A percentile compares a stretch with the other conserved stretches of the same genome.
Conservation (phyloP, 1,140 invertebrate genomes). For the Hypsibius dujardini region DNA sequence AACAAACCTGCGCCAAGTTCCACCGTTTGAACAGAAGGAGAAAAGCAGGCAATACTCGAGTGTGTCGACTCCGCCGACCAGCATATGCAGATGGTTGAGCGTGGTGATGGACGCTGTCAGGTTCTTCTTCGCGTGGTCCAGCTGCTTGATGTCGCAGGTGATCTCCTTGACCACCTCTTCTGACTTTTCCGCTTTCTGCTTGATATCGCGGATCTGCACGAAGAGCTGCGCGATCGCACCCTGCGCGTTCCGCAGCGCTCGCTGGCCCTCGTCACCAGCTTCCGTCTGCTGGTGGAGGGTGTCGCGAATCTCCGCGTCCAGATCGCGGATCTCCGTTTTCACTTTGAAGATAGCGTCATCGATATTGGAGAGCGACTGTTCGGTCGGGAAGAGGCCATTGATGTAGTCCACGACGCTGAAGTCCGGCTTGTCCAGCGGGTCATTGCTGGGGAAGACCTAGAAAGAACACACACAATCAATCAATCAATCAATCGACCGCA, state of each 20-base stretch:
- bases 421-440: constrained; percentile 73
- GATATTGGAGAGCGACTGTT: constrained; percentile 83
- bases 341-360: constrained; percentile 80
- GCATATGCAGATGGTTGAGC: constrained; percentile 89
- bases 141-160: constrained; percentile 89
- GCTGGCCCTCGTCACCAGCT: constrained; percentile 48
- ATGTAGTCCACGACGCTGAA: constrained; percentile 92
- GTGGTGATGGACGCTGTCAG: constrained; percentile 90
- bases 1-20: background rate
- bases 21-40: no score
- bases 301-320: constrained; percentile 34
- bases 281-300: constrained; percentile 17
- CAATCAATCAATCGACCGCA: no score
- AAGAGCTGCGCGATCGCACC: constrained; percentile 75
- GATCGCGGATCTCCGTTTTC: constrained; percentile 57
- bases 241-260: constrained; percentile 67
- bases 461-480: no score
- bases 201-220: constrained; percentile 76
- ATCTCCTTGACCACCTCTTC: constrained; percentile 95
- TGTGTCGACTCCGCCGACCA: constrained; percentile 82
- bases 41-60: no score
- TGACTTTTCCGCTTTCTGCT: constrained; percentile 76
- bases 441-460: constrained; percentile 66
- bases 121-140: constrained; percentile 95
- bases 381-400: constrained; percentile 87